Evolutionary conservation across 2,113 vertebrate species (phyloP).

Genomic region (Hyaena hyaena): DNA sequence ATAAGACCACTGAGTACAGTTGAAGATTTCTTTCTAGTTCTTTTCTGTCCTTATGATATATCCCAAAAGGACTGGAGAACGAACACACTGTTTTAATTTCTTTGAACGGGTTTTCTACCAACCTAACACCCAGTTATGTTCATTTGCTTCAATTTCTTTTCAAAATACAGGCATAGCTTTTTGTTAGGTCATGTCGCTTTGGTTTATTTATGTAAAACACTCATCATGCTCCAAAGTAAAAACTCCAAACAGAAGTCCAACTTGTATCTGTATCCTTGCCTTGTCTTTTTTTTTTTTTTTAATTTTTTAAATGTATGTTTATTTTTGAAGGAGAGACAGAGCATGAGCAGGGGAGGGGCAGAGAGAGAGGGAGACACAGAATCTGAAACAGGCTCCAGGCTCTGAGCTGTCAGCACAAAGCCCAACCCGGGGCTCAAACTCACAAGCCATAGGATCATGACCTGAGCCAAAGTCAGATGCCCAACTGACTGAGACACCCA

Average conservation of each 20-base stretch:
- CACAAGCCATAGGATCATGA: no score
- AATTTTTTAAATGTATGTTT: no score
- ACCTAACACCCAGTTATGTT: background rate
- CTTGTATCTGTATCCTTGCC: background rate
- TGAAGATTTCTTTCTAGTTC: background rate
- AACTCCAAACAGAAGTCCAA: background rate
- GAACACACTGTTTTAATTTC: background rate
- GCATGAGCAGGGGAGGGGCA: no score
- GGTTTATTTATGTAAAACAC: background rate
- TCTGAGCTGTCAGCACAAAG: no score
- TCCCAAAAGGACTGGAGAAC: background rate
- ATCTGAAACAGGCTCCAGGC: no score
- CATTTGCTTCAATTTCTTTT: background rate
- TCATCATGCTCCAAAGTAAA: slow-evolving; percentile 1
- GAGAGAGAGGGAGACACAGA: no score
- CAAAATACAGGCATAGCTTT: background rate
- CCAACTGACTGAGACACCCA: no score
- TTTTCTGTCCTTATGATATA: slow-evolving; percentile 16
- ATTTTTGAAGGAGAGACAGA: no score
- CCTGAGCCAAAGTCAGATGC: no score
- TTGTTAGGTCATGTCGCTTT: background rate
- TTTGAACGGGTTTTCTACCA: background rate
- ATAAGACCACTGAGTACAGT: background rate
- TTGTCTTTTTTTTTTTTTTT: background rate
- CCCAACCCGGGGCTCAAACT: no score